Evolutionary conservation across 2,888 invertebrate genomes (phyloP).

Genomic region (Cyclophora albipunctata): DNA sequence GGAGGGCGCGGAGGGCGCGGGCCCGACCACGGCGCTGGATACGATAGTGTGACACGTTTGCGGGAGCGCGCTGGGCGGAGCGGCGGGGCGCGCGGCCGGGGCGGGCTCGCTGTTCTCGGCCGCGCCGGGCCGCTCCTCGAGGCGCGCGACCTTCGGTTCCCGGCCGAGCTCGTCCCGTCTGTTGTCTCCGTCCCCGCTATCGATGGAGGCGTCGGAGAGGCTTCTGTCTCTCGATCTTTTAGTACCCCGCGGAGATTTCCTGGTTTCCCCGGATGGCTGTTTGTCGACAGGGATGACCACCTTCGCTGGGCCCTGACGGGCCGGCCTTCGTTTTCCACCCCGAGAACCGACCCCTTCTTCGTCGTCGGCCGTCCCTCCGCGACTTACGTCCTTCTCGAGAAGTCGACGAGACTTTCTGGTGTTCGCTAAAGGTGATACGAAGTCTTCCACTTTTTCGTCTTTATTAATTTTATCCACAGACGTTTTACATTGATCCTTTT

Average conservation of each 20-base stretch:
- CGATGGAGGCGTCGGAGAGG: conserved; percentile 79
- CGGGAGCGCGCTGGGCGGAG: conserved; percentile 8
- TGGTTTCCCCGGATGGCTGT: conserved; percentile 40
- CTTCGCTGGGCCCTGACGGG: conserved; percentile 69
- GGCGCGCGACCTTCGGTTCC: conserved; percentile 44
- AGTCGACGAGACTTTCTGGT: conserved; percentile 88
- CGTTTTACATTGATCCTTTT: conserved; percentile 48
- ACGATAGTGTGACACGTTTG: not conserved
- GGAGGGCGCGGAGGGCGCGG: conserved; percentile 10
- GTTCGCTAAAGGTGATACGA: conserved; percentile 78
- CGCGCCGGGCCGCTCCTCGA: conserved; percentile 27
- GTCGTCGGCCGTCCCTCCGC: conserved; percentile 88
- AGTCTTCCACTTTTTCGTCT: conserved; percentile 75
- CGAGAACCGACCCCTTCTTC: conserved; percentile 75
- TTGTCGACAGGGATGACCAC: conserved; percentile 35
- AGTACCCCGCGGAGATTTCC: conserved; percentile 79
- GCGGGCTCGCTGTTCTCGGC: conserved; percentile 3
- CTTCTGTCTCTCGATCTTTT: conserved; percentile 79
- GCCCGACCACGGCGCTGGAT: not conserved
- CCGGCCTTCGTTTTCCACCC: conserved; percentile 67
- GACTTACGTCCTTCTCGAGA: conserved; percentile 84
- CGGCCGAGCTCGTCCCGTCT: conserved; percentile 44
- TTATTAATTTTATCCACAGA: conserved; percentile 42
- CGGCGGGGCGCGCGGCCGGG: not conserved
- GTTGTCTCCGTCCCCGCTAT: conserved; percentile 76